Evolutionary conservation across 2,113 vertebrate species (phyloP).

Genomic region (Beaufortia kweichowensis): DNA sequence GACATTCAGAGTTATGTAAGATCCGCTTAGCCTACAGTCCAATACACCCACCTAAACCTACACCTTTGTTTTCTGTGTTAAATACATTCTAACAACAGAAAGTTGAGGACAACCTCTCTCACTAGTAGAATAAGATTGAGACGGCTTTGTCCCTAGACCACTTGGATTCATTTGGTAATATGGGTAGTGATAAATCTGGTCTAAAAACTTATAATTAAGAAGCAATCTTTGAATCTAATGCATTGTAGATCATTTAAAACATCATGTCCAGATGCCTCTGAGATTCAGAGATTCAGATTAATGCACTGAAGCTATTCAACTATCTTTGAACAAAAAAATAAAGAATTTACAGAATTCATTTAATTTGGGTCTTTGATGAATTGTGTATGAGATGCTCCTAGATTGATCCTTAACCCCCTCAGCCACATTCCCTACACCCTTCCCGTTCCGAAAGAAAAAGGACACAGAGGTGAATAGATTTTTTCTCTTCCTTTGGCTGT

Average conservation of each 20-base stretch:
- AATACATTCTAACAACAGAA: not conserved
- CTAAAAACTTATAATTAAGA: no score
- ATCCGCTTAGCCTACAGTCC: conserved; percentile 68
- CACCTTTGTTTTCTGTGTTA: conserved; percentile 63
- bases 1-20: conserved; percentile 75
- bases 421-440: not conserved
- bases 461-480: conserved; percentile 27
- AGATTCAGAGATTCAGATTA: no score
- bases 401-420: not conserved
- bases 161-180: not conserved
- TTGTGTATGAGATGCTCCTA: not conserved
- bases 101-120: not conserved
- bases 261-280: conserved; percentile 3
- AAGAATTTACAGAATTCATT: not conserved
- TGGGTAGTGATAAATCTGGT: no score
- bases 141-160: not conserved
- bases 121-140: conserved; percentile 14
- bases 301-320: no score
- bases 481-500: conserved; percentile 4
- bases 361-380: not conserved
- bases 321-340: not conserved
- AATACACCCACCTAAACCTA: conserved; percentile 67
- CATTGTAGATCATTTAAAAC: not conserved
- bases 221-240: no score
- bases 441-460: not conserved